phyloP scores from a whole-genome alignment of 2,888 invertebrate genomes.

The Cancer borealis region DNA sequence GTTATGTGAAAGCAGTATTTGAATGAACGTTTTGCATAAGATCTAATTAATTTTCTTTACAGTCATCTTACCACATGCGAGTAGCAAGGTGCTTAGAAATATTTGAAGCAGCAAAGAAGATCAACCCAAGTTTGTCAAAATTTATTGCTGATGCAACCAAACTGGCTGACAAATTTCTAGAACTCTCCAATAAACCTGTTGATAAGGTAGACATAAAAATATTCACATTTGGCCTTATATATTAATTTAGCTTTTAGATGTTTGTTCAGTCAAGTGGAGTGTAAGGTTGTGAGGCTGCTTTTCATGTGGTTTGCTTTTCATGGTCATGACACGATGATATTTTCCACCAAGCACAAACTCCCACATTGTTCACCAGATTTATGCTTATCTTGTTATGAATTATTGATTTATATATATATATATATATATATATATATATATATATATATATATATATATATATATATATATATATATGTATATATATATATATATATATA shows the following conservation, averaged over 20 bases:
- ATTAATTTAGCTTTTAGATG: not conserved
- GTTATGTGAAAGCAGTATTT: too few species aligned
- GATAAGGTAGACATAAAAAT: conserved; percentile 80
- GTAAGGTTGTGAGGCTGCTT: not conserved
- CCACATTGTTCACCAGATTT: not conserved
- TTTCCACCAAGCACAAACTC: not conserved
- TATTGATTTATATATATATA: not conserved
- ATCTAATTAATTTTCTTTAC: conserved; percentile 76
- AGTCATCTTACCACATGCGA: conserved; percentile 88
- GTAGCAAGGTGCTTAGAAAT: conserved; percentile 91
- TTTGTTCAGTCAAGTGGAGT: not conserved
- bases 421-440: too few species aligned
- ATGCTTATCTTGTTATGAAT: not conserved
- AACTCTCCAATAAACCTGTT: conserved; percentile 89
- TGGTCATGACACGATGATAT: not conserved
- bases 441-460: too few species aligned
- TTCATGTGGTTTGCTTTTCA: not conserved
- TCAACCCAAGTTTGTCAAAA: conserved; percentile 84
- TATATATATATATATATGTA: too few species aligned
- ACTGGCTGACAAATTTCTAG: conserved; percentile 90
- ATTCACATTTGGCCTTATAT: not conserved
- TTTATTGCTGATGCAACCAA: conserved; percentile 88
- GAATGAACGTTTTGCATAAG: too few species aligned
- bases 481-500: not conserved
- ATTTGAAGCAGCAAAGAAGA: conserved; percentile 85